Conservation (phyloP, 1,140 invertebrate genomes). For the Hyposmocoma kahamanoa region DNA sequence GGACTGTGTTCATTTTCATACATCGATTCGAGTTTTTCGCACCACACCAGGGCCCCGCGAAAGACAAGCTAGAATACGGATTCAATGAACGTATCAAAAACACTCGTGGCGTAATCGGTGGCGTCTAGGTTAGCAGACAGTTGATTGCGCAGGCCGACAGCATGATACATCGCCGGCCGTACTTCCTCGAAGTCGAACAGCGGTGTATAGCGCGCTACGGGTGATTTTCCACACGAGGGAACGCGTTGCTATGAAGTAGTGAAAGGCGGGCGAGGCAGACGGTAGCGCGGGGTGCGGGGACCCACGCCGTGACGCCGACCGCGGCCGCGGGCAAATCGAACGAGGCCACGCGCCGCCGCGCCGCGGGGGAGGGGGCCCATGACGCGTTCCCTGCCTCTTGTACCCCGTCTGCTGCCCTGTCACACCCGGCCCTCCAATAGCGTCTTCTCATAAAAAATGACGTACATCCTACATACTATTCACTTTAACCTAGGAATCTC, state of each 20-base stretch:
- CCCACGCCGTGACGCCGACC: constrained; percentile 24
- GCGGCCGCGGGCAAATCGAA: constrained; percentile 49
- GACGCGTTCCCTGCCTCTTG: constrained; percentile 21
- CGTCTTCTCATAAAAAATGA: constrained; percentile 56
- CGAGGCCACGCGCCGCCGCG: constrained; percentile 50
- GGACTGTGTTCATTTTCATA: constrained; percentile 15
- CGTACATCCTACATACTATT: constrained; percentile 62
- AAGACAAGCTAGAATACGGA: constrained; percentile 29
- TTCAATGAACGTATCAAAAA: constrained; percentile 36
- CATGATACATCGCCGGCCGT: constrained; percentile 26
- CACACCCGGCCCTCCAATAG: constrained; percentile 27
- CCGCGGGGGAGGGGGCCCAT: constrained; percentile 24
- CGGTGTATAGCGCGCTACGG: constrained; percentile 42
- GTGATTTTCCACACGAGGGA: constrained; percentile 46
- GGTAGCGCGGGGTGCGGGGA: constrained; percentile 25
- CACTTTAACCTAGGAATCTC: constrained; percentile 68
- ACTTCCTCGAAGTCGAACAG: constrained; percentile 16
- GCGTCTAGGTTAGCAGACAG: constrained; percentile 22
- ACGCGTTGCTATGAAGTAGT: constrained; percentile 47
- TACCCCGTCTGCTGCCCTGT: constrained; percentile 16
- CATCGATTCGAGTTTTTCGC: background rate
- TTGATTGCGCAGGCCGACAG: constrained; percentile 5
- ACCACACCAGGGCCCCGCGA: constrained; percentile 30
- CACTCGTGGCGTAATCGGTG: constrained; percentile 24
- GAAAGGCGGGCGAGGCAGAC: constrained; percentile 30